Evolutionary conservation across 2,797 vertebrate species (phyloP), one percentile per base, ranked within the genome.

Genomic region (Hemitrygon akajei): DNA sequence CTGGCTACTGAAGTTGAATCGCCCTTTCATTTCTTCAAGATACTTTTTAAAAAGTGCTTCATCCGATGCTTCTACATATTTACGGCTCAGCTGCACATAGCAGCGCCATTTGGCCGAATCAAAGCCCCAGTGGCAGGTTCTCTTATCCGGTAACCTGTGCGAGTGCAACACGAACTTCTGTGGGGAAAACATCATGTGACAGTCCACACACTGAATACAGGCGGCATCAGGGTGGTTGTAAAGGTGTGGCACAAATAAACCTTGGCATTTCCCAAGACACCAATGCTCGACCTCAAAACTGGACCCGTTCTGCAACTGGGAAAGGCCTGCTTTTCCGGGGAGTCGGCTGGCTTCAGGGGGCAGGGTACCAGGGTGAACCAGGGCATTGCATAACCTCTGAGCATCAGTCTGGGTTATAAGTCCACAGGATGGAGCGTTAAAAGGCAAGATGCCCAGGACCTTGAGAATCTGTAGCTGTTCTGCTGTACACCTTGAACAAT

Each of bases 111-210:
- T 99, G 96, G 98, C 98, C 0, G 99, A 99, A 94, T 99, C 99
- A 95, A 99, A 99, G 71, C 99, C 99, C 99, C 99, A 99, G 95
- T 99, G 99, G 95, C 99, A 99, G 96, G 99, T 99, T 96, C 99
- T 98, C 97, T 99, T 99, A 97, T 99, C 98, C 0, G 98, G 98
- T 47, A 98, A 98, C 94, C 98, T 97, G 96, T 99, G 99, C 0
- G 98, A 99, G 95, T 99, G 99, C 98, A 99, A 98, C 95, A 99
- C 99, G 79, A 99, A 99, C 0, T 98, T 99, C 96, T 99, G 98
- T 9, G 99, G 98, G 0, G 99, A 98, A 96, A 99, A 99, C 96
- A 99, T 98, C 94, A 98, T 97, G 56, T 98, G 98, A 96, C 99
- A 99, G 95, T 99, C 98, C 79, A 98, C 95, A 91, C 99, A 99